A percentile compares a stretch with the other conserved stretches of the same genome.
phyloP scores from a whole-genome alignment of 2,113 vertebrate genomes.

The Poecile atricapillus region DNA sequence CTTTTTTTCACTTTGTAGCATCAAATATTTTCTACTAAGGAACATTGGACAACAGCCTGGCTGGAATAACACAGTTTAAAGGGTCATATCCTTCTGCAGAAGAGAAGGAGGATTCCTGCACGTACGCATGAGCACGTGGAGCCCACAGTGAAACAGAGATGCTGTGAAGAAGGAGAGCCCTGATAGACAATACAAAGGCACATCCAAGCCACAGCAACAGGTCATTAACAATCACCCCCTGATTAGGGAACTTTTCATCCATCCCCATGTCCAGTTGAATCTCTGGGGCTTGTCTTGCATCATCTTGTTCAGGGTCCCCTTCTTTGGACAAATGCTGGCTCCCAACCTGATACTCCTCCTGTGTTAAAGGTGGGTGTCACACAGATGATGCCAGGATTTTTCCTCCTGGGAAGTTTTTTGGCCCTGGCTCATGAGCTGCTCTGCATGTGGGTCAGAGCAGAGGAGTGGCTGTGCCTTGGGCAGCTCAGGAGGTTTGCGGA shows the following conservation, averaged over 20 bases:
- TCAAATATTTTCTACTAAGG: not conserved
- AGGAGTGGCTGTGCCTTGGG: rapidly evolving
- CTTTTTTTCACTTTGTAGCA: not conserved
- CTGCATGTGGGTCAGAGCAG: not conserved
- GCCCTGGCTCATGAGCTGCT: not conserved
- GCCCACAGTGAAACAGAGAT: not conserved
- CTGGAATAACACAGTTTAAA: not conserved
- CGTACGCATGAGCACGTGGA: not conserved
- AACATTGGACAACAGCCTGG: not conserved
- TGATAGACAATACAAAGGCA: not conserved
- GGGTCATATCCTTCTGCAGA: not conserved
- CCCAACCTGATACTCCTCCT: not conserved
- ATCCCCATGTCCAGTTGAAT: not conserved
- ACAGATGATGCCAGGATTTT: not conserved
- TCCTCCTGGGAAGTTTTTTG: not conserved
- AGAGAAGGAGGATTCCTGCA: not conserved
- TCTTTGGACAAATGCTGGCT: not conserved
- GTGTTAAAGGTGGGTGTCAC: not conserved
- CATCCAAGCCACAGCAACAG: not conserved
- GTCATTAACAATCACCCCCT: not conserved
- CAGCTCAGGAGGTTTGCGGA: not conserved
- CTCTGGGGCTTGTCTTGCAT: not conserved
- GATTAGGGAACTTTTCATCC: not conserved
- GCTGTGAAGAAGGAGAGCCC: not conserved
- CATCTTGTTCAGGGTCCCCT: not conserved